phyloP scores from a whole-genome alignment of 2,797 vertebrate species.

The Orientallactaga sibirica region DNA sequence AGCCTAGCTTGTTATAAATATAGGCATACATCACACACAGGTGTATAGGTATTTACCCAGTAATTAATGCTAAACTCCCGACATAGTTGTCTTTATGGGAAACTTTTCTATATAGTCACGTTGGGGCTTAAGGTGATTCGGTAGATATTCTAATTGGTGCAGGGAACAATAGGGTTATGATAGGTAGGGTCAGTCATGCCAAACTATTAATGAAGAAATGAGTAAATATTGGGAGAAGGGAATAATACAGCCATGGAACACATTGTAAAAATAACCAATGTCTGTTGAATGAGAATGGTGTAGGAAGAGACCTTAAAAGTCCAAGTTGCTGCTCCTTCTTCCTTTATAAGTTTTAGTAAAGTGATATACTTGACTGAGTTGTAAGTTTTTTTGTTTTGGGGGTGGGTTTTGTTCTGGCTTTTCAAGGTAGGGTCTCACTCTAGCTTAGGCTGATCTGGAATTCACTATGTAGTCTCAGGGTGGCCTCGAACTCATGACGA shows the following conservation, averaged over 20 bases:
- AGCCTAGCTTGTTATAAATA: too few species aligned
- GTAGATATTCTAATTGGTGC: neutral
- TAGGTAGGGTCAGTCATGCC: neutral
- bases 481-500: too few species aligned
- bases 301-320: too few species aligned
- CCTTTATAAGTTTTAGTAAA: neutral
- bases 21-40: neutral
- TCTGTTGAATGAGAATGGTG: neutral
- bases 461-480: too few species aligned
- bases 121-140: neutral
- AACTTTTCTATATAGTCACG: neutral
- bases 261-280: rapidly evolving
- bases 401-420: too few species aligned
- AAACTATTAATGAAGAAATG: neutral
- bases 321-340: neutral
- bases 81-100: neutral
- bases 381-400: too few species aligned
- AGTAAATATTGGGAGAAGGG: neutral
- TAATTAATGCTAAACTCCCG: neutral
- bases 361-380: too few species aligned
- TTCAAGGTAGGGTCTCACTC: too few species aligned
- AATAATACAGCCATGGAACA: neutral
- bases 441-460: too few species aligned
- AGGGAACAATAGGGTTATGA: neutral
- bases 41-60: neutral